Percentiles rank a stretch among this genome's conserved stretches.
Conservation (phyloP, 2,113 vertebrate genomes). For the Origma solitaria region DNA sequence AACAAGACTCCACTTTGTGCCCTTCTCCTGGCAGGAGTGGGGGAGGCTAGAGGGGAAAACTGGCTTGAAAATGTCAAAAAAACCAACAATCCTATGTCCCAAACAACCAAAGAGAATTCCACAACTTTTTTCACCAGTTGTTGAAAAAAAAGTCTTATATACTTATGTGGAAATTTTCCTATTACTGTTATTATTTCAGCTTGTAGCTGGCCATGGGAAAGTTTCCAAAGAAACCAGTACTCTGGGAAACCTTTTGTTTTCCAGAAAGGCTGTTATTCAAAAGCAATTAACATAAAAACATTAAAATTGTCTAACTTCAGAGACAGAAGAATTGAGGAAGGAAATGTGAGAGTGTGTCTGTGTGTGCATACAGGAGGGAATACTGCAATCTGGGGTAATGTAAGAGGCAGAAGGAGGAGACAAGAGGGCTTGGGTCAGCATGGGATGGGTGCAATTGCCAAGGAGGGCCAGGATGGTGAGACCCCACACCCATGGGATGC, state of each 20-base stretch:
- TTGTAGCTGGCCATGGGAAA: conserved; percentile 12
- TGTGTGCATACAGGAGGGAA: background rate
- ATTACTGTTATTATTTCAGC: conserved; percentile 48
- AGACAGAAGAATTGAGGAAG: conserved; percentile 3
- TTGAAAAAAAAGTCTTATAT: background rate
- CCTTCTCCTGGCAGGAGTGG: background rate
- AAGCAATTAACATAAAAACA: conserved; percentile 42
- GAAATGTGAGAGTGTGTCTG: background rate
- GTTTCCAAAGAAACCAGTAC: conserved; percentile 35
- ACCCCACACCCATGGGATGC: rapidly evolving
- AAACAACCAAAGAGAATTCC: background rate
- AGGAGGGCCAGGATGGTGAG: rapidly evolving
- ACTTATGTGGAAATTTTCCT: conserved; percentile 13
- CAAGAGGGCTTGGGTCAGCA: no score
- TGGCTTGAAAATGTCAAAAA: background rate
- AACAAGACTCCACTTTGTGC: background rate
- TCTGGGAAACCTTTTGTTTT: conserved; percentile 54
- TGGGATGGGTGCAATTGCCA: rapidly evolving
- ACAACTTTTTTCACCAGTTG: background rate
- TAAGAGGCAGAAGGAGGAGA: background rate
- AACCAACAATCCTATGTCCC: background rate
- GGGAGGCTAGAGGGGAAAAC: background rate
- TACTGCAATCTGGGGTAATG: background rate
- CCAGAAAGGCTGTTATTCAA: conserved; percentile 25
- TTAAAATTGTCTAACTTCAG: conserved; percentile 16